A percentile compares a stretch with the other conserved stretches of the same genome.
phyloP scores from a whole-genome alignment of 1,140 invertebrate species.

The Drosophila arizonae region DNA sequence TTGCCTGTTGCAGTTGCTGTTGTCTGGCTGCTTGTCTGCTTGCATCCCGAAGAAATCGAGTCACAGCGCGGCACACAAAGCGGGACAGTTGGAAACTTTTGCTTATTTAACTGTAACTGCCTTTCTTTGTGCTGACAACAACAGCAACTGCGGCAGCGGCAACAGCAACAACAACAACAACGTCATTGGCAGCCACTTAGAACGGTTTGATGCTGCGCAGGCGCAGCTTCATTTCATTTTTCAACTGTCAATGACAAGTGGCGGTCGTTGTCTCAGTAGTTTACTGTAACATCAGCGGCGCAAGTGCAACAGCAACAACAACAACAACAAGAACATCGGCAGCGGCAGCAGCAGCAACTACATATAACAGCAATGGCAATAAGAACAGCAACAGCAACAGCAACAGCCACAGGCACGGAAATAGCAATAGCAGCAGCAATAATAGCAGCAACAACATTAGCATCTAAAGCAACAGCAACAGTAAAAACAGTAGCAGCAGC shows the following conservation, averaged over 20 bases:
- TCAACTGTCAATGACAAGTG: slow-evolving; percentile 38
- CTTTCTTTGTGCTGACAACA: slow-evolving; percentile 44
- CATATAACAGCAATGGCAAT: too few species aligned
- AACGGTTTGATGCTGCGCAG: slow-evolving; percentile 33
- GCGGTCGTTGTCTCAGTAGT: slow-evolving; percentile 30
- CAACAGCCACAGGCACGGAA: too few species aligned
- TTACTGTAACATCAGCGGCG: slow-evolving; percentile 42
- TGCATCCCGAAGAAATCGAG: slow-evolving; percentile 40
- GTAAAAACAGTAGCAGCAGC: too few species aligned
- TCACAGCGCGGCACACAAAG: slow-evolving; percentile 30
- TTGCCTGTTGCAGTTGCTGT: slow-evolving; percentile 3
- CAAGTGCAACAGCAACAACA: slow-evolving; percentile 43
- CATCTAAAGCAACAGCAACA: slow-evolving; percentile 17
- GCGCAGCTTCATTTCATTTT: slow-evolving; percentile 40
- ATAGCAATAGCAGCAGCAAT: too few species aligned
- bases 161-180: not conserved
- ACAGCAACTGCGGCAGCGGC: not conserved
- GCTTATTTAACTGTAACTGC: slow-evolving; percentile 68
- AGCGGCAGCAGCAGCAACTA: not conserved
- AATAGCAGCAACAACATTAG: slow-evolving; percentile 13
- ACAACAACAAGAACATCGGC: slow-evolving; percentile 12
- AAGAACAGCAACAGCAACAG: too few species aligned
- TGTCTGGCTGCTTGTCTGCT: slow-evolving; percentile 2
- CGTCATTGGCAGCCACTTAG: slow-evolving; percentile 31
- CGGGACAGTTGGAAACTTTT: slow-evolving; percentile 58